Conservation (phyloP, 2,888 invertebrate species). For the Habroteleia sp. region DNA sequence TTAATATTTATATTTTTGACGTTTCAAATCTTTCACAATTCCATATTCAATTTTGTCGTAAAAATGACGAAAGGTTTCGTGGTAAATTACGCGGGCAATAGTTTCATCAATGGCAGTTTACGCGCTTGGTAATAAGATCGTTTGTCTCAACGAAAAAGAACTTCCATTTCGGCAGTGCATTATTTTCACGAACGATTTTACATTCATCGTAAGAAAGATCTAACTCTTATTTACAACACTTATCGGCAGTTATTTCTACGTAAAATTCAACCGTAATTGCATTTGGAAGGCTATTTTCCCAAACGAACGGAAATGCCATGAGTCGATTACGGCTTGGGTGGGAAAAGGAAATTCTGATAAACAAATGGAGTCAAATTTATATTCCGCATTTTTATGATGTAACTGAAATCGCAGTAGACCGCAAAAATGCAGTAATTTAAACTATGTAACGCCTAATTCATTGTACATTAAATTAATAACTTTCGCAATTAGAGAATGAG, state of each 20-base stretch:
- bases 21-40: not conserved
- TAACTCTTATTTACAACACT: constrained; percentile 46
- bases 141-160: constrained; percentile 24
- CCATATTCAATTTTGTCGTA: constrained; percentile 2
- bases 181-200: constrained; percentile 33
- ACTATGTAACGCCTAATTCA: constrained; percentile 22
- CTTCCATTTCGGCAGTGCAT: constrained; percentile 35
- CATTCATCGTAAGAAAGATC: constrained; percentile 36
- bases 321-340: constrained; percentile 15
- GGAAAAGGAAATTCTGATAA: constrained; percentile 20
- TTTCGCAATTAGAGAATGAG: constrained; percentile 28
- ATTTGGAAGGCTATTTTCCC: constrained; percentile 18
- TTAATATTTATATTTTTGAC: constrained; percentile 38
- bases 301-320: constrained; percentile 29
- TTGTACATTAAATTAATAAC: constrained; percentile 15
- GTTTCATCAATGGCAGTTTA: constrained; percentile 2
- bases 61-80: constrained; percentile 2
- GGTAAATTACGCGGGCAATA: not conserved
- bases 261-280: constrained; percentile 44
- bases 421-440: too few relatives aligned
- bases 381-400: constrained; percentile 3
- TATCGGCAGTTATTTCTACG: constrained; percentile 49
- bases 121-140: constrained; percentile 12
- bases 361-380: constrained; percentile 16
- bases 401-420: too few relatives aligned